Conservation (phyloP, 2,113 vertebrate genomes). For the Oreotragus oreotragus region DNA sequence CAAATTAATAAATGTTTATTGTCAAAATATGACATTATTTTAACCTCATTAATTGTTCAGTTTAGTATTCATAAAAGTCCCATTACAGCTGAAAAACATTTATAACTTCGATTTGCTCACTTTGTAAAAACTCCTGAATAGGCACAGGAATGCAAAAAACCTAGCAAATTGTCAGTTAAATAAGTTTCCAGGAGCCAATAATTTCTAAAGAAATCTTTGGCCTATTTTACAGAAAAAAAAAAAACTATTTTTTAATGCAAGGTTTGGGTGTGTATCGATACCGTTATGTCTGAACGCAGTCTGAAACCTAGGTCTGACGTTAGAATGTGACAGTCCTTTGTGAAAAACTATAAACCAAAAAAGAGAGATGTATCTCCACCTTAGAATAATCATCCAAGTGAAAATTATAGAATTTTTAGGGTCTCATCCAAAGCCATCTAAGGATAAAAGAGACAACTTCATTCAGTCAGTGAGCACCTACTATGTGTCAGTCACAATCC, state of each 20-base stretch:
- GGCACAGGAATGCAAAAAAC: constrained; percentile 6
- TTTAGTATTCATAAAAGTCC: constrained; percentile 24
- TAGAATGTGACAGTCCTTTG: neutral
- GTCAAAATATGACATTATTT: constrained; percentile 19
- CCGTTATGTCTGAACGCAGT: neutral
- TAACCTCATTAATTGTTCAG: neutral
- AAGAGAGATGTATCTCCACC: neutral
- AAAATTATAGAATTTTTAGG: neutral
- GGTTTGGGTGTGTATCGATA: neutral
- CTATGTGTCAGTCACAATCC: neutral
- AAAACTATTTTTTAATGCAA: neutral
- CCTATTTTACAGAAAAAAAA: neutral
- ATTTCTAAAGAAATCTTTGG: neutral
- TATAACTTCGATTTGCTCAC: neutral
- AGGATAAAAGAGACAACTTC: neutral
- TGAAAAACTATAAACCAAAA: neutral
- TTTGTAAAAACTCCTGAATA: constrained; percentile 27
- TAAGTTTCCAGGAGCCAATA: neutral
- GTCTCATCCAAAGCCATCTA: neutral
- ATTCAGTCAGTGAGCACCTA: neutral
- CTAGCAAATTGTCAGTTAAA: neutral
- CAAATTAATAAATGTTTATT: neutral
- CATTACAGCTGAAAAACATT: constrained; percentile 6
- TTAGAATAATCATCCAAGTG: neutral
- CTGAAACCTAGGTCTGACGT: neutral